These are phyloP conservation scores for Arremon brunneinucha DNA, from an alignment of 2,797 vertebrate genomes.

Conservation along the genomic window DNA sequence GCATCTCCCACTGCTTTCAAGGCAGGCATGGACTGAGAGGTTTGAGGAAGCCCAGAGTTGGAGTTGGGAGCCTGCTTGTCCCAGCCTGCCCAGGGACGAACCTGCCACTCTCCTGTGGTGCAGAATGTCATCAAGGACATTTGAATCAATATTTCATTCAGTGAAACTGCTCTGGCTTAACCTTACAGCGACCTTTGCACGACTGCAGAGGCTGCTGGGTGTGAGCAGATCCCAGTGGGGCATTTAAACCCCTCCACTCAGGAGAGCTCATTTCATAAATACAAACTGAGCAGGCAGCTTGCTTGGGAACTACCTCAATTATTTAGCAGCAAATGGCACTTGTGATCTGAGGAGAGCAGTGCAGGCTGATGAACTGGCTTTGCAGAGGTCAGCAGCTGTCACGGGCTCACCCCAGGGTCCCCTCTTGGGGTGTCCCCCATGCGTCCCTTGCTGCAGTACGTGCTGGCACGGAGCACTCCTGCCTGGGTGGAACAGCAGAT, in stretches of 20 bases:
- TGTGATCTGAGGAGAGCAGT: background rate
- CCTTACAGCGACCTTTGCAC: background rate
- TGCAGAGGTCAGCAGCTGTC: background rate
- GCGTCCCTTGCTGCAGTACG: fast-evolving
- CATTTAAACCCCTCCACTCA: background rate
- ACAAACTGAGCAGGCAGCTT: background rate
- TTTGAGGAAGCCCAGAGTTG: background rate
- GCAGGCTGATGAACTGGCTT: background rate
- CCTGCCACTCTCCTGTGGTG: background rate
- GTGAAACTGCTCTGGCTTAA: background rate
- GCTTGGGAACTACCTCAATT: background rate
- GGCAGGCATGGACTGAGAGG: background rate
- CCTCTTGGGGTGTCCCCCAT: background rate
- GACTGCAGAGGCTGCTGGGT: background rate
- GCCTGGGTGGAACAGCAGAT: fast-evolving
- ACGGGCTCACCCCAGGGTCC: background rate
- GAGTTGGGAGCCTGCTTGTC: background rate
- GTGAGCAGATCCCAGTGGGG: background rate
- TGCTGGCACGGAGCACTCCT: background rate
- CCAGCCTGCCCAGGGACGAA: background rate
- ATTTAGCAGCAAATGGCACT: background rate
- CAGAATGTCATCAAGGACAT: background rate
- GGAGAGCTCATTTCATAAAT: constrained; percentile 1
- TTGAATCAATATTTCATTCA: background rate
- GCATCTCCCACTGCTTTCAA: background rate